A percentile compares a stretch with the other conserved stretches of the same genome.
These are phyloP conservation scores for Tetranychus piercei DNA, from an alignment of 2,888 invertebrate genomes.

Conservation along the genomic window DNA sequence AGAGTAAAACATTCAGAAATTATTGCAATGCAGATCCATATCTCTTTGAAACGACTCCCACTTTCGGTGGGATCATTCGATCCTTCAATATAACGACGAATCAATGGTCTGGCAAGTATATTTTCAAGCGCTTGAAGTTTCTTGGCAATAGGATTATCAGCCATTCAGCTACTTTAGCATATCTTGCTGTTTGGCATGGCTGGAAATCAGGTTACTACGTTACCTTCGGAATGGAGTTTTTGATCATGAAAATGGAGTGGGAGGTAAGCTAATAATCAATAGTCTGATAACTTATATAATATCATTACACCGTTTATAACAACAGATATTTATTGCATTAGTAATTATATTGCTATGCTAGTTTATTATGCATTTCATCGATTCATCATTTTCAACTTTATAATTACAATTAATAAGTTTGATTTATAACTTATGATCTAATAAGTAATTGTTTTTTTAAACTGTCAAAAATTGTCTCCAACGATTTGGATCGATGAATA, in stretches of 20 bases:
- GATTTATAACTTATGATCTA: too few species aligned
- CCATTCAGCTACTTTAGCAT: slow-evolving; percentile 59
- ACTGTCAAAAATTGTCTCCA: too few species aligned
- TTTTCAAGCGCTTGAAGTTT: slow-evolving; percentile 81
- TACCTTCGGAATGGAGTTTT: slow-evolving; percentile 75
- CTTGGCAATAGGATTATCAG: slow-evolving; percentile 60
- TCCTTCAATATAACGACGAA: slow-evolving; percentile 94
- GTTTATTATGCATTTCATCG: not conserved
- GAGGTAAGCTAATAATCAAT: slow-evolving; percentile 39
- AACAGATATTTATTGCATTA: too few species aligned
- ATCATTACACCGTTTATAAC: too few species aligned
- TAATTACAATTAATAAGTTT: not conserved
- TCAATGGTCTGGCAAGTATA: slow-evolving; percentile 69
- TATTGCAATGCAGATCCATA: slow-evolving; percentile 69
- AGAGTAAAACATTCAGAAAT: slow-evolving; percentile 50
- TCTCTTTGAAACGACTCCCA: slow-evolving; percentile 59
- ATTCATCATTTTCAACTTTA: not conserved
- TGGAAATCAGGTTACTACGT: slow-evolving; percentile 81
- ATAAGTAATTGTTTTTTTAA: too few species aligned
- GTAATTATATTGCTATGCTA: too few species aligned
- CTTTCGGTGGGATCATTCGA: slow-evolving; percentile 66
- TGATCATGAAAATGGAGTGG: slow-evolving; percentile 65
- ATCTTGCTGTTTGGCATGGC: slow-evolving; percentile 91
- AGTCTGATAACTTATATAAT: not conserved
- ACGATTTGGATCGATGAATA: too few species aligned